Evolutionary conservation across 2,113 vertebrate species (phyloP).

Genomic region (Oryzias celebensis): DNA sequence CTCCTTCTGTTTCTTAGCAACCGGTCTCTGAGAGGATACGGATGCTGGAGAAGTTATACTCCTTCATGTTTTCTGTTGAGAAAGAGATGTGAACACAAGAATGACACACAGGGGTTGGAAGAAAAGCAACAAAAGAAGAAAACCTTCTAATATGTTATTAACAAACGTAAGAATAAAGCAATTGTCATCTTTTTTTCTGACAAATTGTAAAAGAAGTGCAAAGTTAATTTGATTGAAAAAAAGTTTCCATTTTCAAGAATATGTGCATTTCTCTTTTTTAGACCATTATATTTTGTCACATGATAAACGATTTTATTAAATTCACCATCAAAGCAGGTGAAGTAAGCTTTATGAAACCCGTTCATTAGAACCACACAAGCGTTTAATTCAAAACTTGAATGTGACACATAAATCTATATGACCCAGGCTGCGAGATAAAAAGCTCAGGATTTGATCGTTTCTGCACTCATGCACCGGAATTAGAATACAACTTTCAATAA

Average conservation of each 20-base stretch:
- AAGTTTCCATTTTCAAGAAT: too few species aligned
- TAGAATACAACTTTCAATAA: conserved; percentile 2
- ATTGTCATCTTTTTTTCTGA: too few species aligned
- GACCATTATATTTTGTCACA: not conserved
- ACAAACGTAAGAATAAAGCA: too few species aligned
- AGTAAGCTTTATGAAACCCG: conserved; percentile 6
- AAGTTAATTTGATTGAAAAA: too few species aligned
- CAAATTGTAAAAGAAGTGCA: too few species aligned
- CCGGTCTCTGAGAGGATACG: conserved; percentile 68
- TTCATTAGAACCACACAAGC: not conserved
- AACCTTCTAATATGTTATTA: not conserved
- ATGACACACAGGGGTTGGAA: conserved; percentile 22
- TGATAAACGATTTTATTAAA: not conserved
- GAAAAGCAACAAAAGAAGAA: conserved; percentile 6
- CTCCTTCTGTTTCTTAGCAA: conserved; percentile 83
- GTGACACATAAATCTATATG: not conserved
- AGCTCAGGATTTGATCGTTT: not conserved
- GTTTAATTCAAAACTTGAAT: not conserved
- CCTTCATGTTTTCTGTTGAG: conserved; percentile 62
- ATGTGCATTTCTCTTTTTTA: not conserved
- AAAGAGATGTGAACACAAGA: conserved; percentile 60
- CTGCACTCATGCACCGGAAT: not conserved
- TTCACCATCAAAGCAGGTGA: not conserved
- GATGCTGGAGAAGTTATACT: conserved; percentile 71
- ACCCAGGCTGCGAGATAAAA: conserved; percentile 2